Evolutionary conservation across 1,140 invertebrate genomes (phyloP), one percentile per base, ranked within the genome.

Genomic region (Drosophila parabipectinata): DNA sequence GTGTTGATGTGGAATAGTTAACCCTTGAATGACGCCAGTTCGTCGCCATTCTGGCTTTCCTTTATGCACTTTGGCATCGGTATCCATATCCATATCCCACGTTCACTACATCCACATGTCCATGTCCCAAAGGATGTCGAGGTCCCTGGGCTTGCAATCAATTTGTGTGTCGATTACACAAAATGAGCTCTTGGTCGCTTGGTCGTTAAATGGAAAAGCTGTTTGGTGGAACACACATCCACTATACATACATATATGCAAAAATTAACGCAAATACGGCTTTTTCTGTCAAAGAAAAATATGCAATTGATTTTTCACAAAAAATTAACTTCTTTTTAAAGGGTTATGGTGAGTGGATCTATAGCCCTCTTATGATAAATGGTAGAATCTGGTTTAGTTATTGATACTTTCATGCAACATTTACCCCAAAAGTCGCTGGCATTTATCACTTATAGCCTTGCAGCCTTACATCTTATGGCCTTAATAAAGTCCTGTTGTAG

Each of bases 201-300:
- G 41, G 47, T 32, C 37, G 59, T 52, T 37, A 60, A 63, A 63
- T 64, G 59, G 44, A 61, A 24, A 45, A 58, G 66, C 47, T 45
- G 59, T 32, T 56, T 21, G 21, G 21, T 21, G 21, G 21, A 21
- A 21, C 21, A 18, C 18, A 18, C 32, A 50, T 15, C 51, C n/a
- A 24, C 24, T 37, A 37, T 12, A 37, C 9, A 3, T 12, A 37
- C 15, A 12, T 10, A 18, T 75, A 62, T 79, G 77, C 60, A 62
- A 79, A 32, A 79, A 79, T 79, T 79, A 79, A 79, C 45, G 69
- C 62, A 79, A 79, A 62, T 41, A 57, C 37, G 62, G 54, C 41
- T 44, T 30, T 50, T 50, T 34, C 39, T 59, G 34, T 76, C 55
- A 76, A 50, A 55, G 44, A 51, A 24, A 55, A 66, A 75, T 59